Evolutionary conservation across 2,113 vertebrate species (phyloP).

Genomic region (Noctilio leporinus): DNA sequence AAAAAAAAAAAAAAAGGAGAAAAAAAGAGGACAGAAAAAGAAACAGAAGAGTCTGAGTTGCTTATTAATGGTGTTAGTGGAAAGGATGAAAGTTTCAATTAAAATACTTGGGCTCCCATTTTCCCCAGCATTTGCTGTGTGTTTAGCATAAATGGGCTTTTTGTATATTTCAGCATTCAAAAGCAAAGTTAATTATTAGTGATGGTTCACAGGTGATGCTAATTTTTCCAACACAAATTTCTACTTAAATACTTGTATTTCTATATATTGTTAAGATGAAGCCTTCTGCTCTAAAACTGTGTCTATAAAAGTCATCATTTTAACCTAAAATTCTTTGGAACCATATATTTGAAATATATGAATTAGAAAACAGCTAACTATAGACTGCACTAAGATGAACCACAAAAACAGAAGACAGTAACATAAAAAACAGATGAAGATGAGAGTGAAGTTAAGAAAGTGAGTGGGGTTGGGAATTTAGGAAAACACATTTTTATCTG

Average conservation of each 20-base stretch:
- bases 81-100: slow-evolving; percentile 63
- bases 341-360: slow-evolving; percentile 30
- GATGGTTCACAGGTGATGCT: slow-evolving; percentile 33
- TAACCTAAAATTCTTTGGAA: slow-evolving; percentile 27
- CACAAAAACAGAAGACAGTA: slow-evolving; percentile 56
- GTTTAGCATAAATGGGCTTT: slow-evolving; percentile 50
- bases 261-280: slow-evolving; percentile 17
- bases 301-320: slow-evolving; percentile 43
- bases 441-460: slow-evolving; percentile 37
- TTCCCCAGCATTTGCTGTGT: slow-evolving; percentile 63
- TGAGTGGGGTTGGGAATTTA: neutral
- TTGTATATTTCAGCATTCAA: slow-evolving; percentile 50
- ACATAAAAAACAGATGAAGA: slow-evolving; percentile 55
- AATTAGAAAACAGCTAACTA: slow-evolving; percentile 50
- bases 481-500: neutral
- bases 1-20: slow-evolving; percentile 33
- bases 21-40: slow-evolving; percentile 71
- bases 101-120: slow-evolving; percentile 60
- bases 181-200: slow-evolving; percentile 47
- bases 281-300: slow-evolving; percentile 55
- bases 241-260: slow-evolving; percentile 32
- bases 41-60: slow-evolving; percentile 74
- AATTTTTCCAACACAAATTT: slow-evolving; percentile 50
- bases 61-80: slow-evolving; percentile 70
- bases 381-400: slow-evolving; percentile 47